A percentile compares a stretch with the other conserved stretches of the same genome.
Evolutionary conservation across 2,113 vertebrate genomes (phyloP).

Genomic region (Mystacornis crossleyi): DNA sequence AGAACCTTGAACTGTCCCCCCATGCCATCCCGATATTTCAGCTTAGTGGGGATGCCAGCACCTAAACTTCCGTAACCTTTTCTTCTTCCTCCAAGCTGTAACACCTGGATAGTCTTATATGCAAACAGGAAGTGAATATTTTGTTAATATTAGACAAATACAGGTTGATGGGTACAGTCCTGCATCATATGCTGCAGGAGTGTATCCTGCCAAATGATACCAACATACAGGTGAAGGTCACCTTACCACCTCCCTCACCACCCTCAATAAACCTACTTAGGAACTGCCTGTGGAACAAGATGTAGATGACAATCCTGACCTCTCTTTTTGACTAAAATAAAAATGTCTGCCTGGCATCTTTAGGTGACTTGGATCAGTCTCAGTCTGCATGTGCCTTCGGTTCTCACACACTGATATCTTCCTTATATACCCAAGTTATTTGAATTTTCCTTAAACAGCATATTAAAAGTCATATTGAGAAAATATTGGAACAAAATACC

Average conservation of each 20-base stretch:
- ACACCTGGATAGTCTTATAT: background rate
- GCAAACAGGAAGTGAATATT: background rate
- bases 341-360: background rate
- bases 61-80: background rate
- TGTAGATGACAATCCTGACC: background rate
- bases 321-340: background rate
- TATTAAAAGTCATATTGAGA: background rate
- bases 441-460: background rate
- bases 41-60: background rate
- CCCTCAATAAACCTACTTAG: background rate
- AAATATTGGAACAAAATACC: background rate
- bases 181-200: background rate
- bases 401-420: background rate
- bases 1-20: background rate
- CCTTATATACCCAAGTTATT: background rate
- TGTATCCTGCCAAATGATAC: background rate
- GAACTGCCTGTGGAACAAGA: background rate
- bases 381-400: accelerated
- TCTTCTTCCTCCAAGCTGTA: background rate
- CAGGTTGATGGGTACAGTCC: background rate
- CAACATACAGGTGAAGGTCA: background rate
- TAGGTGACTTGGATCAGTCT: background rate
- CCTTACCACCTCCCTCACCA: background rate
- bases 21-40: background rate
- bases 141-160: background rate